Evolutionary conservation across 2,888 invertebrate genomes (phyloP), one percentile per base, ranked within the genome.

Genomic region (Epinotia bilunana): DNA sequence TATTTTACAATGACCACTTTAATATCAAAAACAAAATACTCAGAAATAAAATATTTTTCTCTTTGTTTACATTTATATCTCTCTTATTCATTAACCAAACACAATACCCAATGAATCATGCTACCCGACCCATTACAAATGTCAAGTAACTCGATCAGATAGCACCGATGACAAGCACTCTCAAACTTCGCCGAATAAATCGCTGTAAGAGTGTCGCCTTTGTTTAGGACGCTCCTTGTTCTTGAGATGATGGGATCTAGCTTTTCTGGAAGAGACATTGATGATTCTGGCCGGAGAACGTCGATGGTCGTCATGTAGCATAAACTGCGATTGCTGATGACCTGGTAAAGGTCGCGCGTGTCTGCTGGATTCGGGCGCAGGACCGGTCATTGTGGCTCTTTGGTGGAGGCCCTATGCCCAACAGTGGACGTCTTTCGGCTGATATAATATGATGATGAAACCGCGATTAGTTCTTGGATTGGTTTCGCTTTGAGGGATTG

Each of bases 151-250:
- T 61, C 61, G 61, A 61, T 61, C 61, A 33, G 60, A 23, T 60
- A n/a, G 6, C 20, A 6, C 9, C 57, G 57, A 23, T 64, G 64
- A 49, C n/a, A 62, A 23, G 43, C 62, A 43, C 43, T 62, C 43
- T 3, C 6, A 0, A 67, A 68, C 20, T 68, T 68, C 11, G 20
- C 57, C 33, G 57, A 43, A 68, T 57, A 43, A 68, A 68, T 68
- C 39, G 55, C 11, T 57, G 68, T 43, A 64, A 49, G 55, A 43
- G 49, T 68, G 57, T 57, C 68, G 62, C 62, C 64, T 67, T 68
- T 57, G 68, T 68, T 68, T 43, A 23, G 57, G 43, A 20, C 18
- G 67, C 53, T 55, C 33, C 49, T 67, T 43, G 43, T 43, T 67
- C 39, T 39, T 55, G 9, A 43, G 39, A 55, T 53, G 7, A 33